Conservation (phyloP, 1,140 invertebrate genomes). For the Cherax destructor region DNA sequence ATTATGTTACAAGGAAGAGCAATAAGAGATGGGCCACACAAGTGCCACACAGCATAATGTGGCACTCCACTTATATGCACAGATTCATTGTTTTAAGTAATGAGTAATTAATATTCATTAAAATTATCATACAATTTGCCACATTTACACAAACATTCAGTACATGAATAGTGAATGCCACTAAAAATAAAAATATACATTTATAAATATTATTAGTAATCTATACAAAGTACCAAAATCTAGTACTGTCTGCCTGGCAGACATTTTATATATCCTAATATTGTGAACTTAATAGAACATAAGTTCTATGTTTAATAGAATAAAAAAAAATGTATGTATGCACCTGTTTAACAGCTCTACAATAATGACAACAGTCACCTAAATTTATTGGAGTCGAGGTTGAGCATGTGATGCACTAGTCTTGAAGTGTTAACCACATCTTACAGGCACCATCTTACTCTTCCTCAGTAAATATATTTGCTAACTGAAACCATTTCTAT, state of each 20-base stretch:
- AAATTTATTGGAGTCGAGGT: background rate
- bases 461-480: background rate
- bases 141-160: slow-evolving; percentile 38
- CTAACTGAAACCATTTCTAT: background rate
- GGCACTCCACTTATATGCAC: background rate
- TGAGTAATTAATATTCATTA: background rate
- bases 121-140: background rate
- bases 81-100: background rate
- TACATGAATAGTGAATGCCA: slow-evolving; percentile 57
- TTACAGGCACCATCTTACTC: background rate
- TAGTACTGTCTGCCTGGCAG: slow-evolving; percentile 31
- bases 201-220: slow-evolving; percentile 55
- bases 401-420: background rate
- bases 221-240: slow-evolving; percentile 34
- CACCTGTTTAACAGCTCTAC: background rate
- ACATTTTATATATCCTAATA: slow-evolving; percentile 21
- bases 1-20: background rate
- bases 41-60: background rate
- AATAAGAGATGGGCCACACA: background rate
- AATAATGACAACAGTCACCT: background rate
- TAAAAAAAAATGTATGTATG: background rate
- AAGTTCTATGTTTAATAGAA: slow-evolving; percentile 9
- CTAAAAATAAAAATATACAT: slow-evolving; percentile 59
- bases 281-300: slow-evolving; percentile 9
- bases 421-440: background rate